Conservation (phyloP, 2,888 invertebrate genomes). For the Ecdyonurus torrentis region DNA sequence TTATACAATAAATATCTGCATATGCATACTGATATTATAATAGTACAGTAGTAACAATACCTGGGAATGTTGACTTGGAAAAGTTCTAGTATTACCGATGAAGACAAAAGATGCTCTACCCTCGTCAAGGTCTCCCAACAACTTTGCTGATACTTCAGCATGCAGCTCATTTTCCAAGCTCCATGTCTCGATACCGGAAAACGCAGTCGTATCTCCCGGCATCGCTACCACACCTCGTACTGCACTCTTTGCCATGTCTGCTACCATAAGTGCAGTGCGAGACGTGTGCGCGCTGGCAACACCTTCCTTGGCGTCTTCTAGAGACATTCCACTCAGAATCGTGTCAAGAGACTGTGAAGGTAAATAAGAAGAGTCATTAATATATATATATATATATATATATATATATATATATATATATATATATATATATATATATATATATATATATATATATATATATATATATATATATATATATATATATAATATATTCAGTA, state of each 20-base stretch:
- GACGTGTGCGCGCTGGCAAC: neutral
- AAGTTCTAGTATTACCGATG: neutral
- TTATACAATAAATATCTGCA: neutral
- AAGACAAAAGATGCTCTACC: neutral
- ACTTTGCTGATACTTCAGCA: neutral
- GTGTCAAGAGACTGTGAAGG: neutral
- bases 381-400: too few species aligned
- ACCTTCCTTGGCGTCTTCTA: neutral
- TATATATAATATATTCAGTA: neutral
- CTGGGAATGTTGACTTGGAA: neutral
- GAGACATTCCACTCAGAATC: neutral
- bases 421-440: neutral
- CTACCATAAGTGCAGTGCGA: neutral
- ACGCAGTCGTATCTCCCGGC: neutral
- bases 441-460: neutral
- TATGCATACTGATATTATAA: neutral
- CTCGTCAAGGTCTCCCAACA: neutral
- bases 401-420: neutral
- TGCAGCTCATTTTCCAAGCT: neutral
- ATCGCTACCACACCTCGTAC: neutral
- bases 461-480: neutral
- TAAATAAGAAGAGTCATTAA: too few species aligned
- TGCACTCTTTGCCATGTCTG: neutral
- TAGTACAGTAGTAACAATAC: neutral
- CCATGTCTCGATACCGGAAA: neutral